Evolutionary conservation across 2,797 vertebrate genomes (phyloP).

Genomic region (Chelon labrosus): DNA sequence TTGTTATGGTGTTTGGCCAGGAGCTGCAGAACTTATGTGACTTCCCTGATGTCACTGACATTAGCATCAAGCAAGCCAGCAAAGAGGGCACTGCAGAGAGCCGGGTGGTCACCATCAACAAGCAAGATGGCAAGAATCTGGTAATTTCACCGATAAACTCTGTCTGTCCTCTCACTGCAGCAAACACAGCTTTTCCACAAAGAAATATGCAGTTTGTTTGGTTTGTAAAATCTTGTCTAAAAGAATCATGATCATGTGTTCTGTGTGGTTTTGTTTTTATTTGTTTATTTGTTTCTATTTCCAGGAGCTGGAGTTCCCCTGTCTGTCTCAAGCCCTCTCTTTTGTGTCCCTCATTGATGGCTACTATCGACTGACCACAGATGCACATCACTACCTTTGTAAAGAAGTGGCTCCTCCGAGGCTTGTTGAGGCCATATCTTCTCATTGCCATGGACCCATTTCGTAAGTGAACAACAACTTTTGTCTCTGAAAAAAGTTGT

Average conservation of each 20-base stretch:
- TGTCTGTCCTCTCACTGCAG: not conserved
- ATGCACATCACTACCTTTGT: constrained; percentile 97
- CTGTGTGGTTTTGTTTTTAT: not conserved
- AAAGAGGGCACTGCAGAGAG: constrained; percentile 91
- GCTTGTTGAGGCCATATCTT: constrained; percentile 91
- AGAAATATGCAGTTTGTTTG: not conserved
- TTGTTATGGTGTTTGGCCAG: constrained; percentile 62
- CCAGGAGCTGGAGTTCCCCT: constrained; percentile 94
- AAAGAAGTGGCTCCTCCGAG: constrained; percentile 96
- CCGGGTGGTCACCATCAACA: constrained; percentile 94
- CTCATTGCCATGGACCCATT: constrained; percentile 95
- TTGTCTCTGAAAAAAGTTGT: too few relatives aligned
- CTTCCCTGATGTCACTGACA: constrained; percentile 95
- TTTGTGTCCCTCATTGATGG: constrained; percentile 96
- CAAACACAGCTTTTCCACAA: not conserved
- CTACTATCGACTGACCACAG: constrained; percentile 95
- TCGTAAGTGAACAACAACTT: constrained; percentile 86
- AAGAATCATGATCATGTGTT: not conserved
- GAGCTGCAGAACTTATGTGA: constrained; percentile 94
- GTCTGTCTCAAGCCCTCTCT: constrained; percentile 91
- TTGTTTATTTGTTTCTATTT: constrained; percentile 4
- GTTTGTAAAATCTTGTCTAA: constrained; percentile 9
- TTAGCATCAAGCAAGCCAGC: constrained; percentile 94
- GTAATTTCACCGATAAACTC: constrained; percentile 76
- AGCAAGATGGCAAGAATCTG: constrained; percentile 94